Evolutionary conservation across 2,797 vertebrate species (phyloP).

Genomic region (Sebastes flavidus): DNA sequence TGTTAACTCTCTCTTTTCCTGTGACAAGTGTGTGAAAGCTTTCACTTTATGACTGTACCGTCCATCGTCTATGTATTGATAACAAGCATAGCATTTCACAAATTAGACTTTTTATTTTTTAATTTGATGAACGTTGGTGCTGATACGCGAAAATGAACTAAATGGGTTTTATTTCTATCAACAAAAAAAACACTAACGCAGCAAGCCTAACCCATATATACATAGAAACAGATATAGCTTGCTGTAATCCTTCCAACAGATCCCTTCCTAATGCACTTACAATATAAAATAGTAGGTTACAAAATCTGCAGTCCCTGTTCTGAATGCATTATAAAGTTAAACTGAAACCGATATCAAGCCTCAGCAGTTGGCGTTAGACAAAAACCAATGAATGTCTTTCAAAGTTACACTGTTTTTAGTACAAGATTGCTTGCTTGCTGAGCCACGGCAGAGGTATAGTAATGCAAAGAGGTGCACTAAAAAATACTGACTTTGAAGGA

Average conservation of each 20-base stretch:
- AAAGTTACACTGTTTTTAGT: background rate
- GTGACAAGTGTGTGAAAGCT: too few relatives aligned
- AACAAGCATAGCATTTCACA: too few relatives aligned
- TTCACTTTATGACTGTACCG: too few relatives aligned
- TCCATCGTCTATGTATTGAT: too few relatives aligned
- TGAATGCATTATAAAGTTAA: background rate
- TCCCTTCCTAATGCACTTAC: background rate
- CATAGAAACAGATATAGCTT: background rate
- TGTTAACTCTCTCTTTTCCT: too few relatives aligned
- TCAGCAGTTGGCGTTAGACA: rapidly evolving
- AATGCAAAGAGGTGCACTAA: background rate
- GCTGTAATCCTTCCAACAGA: background rate
- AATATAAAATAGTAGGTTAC: background rate
- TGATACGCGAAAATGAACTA: too few relatives aligned
- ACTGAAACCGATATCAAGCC: background rate
- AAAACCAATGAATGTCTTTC: background rate
- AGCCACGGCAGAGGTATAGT: background rate
- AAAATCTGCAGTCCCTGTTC: background rate
- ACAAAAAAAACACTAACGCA: too few relatives aligned
- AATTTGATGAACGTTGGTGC: too few relatives aligned
- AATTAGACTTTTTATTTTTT: too few relatives aligned
- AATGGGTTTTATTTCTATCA: too few relatives aligned
- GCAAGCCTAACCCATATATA: background rate
- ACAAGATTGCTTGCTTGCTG: background rate
- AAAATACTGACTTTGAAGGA: background rate